Evolutionary conservation across 2,113 vertebrate genomes (phyloP).

Genomic region (Zosterops hypoxanthus): DNA sequence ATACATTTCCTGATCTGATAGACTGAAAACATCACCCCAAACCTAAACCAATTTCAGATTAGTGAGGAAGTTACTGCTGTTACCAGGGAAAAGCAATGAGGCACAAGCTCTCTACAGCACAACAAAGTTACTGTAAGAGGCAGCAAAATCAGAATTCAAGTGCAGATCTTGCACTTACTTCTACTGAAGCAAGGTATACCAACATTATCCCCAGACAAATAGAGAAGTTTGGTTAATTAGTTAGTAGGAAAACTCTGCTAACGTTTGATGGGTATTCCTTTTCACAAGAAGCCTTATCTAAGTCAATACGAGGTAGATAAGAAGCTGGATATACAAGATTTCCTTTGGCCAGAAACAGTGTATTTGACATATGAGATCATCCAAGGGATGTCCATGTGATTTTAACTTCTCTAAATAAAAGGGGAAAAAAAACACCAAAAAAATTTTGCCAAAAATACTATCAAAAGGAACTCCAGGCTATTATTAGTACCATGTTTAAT

Average conservation of each 20-base stretch:
- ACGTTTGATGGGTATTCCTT: not conserved
- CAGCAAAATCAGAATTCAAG: not conserved
- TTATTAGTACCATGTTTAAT: not conserved
- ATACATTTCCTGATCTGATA: not conserved
- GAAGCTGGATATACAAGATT: not conserved
- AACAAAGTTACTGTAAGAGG: not conserved
- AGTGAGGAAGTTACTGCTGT: not conserved
- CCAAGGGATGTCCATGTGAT: not conserved
- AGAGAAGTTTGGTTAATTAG: not conserved
- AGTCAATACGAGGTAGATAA: not conserved
- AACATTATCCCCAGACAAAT: not conserved
- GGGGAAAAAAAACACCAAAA: not conserved
- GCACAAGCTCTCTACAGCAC: not conserved
- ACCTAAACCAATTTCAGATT: not conserved
- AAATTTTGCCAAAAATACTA: not conserved
- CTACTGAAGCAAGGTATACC: not conserved
- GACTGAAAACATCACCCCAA: not conserved
- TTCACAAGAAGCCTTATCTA: not conserved
- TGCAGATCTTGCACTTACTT: not conserved
- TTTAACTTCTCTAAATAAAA: not conserved
- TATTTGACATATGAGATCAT: not conserved
- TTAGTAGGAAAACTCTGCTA: not conserved
- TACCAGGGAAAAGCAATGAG: not conserved
- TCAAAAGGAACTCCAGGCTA: not conserved
- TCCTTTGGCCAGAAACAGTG: not conserved